These are phyloP conservation scores for Rallus limicola DNA, from an alignment of 2,113 vertebrate species.

Conservation along the genomic window DNA sequence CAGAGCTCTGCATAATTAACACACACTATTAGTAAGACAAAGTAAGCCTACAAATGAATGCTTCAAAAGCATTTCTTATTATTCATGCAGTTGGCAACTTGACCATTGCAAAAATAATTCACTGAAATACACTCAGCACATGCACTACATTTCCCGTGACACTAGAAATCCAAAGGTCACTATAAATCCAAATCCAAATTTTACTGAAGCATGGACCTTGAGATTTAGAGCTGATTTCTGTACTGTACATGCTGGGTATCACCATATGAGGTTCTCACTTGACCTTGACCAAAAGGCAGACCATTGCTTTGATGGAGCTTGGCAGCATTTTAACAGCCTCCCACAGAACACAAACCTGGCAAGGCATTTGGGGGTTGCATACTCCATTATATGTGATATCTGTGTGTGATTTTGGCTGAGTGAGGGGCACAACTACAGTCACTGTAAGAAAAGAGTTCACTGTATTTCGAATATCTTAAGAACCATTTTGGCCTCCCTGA, in stretches of 20 bases:
- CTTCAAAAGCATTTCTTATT: neutral
- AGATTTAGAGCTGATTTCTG: neutral
- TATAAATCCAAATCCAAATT: neutral
- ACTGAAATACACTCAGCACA: neutral
- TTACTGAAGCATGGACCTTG: neutral
- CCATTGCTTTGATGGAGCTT: neutral
- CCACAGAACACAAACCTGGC: neutral
- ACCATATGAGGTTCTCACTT: neutral
- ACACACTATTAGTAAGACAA: neutral
- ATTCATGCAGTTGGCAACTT: neutral
- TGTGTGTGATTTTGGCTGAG: neutral
- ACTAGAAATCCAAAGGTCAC: neutral
- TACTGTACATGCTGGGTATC: neutral
- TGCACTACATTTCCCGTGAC: neutral
- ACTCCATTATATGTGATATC: neutral
- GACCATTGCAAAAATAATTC: neutral
- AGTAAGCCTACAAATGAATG: neutral
- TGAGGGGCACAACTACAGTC: neutral
- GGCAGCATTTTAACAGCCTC: neutral
- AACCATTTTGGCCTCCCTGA: neutral
- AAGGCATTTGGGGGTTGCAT: neutral
- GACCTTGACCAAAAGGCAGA: neutral
- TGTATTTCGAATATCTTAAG: neutral
- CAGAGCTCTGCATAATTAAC: neutral
- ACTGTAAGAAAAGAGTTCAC: neutral